Percentiles rank a stretch among this genome's conserved stretches.
Conservation (phyloP, 2,888 invertebrate species). For the Calameuta filiformis region DNA sequence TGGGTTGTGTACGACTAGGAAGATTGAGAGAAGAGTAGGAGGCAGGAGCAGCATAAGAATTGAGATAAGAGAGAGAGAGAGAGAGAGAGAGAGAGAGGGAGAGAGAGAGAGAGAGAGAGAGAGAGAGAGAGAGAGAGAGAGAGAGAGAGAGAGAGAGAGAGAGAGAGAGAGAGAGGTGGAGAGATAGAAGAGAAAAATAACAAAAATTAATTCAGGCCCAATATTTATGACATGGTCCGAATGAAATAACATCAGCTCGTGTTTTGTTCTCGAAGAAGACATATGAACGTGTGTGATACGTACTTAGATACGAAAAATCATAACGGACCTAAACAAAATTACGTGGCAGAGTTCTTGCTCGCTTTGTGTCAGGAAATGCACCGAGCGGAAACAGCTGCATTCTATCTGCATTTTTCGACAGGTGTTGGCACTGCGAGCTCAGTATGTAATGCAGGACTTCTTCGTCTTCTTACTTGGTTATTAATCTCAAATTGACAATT, state of each 20-base stretch:
- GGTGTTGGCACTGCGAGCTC: slow-evolving; percentile 34
- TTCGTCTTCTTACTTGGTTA: background rate
- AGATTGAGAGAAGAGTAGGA: slow-evolving; percentile 4
- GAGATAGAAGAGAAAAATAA: slow-evolving; percentile 8
- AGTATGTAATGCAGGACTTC: background rate
- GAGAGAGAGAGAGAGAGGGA: background rate
- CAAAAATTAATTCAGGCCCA: slow-evolving; percentile 20
- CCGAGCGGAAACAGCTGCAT: slow-evolving; percentile 49
- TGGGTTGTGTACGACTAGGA: background rate
- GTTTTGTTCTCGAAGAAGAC: background rate
- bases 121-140: background rate
- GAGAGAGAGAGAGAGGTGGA: background rate
- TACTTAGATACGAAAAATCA: background rate
- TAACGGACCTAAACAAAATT: slow-evolving; percentile 1
- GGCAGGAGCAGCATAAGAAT: background rate
- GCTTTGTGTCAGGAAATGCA: slow-evolving; percentile 7
- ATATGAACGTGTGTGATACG: background rate
- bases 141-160: no score
- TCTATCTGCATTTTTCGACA: slow-evolving; percentile 52
- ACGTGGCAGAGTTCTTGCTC: background rate
- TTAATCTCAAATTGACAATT: background rate
- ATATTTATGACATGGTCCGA: slow-evolving; percentile 37
- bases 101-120: background rate
- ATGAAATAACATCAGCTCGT: slow-evolving; percentile 33
- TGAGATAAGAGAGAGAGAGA: slow-evolving; percentile 9